phyloP scores from a whole-genome alignment of 92 coral and sea anemone species.

The Montipora capitata region DNA sequence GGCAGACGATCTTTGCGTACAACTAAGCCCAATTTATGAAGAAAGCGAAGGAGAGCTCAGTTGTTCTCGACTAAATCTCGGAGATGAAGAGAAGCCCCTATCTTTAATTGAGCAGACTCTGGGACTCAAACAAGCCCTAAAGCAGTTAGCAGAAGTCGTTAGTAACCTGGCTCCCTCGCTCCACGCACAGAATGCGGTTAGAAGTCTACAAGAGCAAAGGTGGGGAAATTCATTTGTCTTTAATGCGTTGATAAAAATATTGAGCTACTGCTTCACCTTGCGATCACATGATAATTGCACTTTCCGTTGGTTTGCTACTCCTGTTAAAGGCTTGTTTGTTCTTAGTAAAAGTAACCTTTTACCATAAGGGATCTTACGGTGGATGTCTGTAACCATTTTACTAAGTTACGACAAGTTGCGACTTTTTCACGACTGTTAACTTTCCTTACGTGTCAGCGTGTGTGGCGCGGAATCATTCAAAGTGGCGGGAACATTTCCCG shows the following conservation, averaged over 20 bases:
- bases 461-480: background rate
- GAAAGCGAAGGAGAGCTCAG: constrained; percentile 8
- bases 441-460: background rate
- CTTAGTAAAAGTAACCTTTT: background rate
- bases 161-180: constrained; percentile 71
- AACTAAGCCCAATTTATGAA: constrained; percentile 43
- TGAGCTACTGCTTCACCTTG: background rate
- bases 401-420: background rate
- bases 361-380: background rate
- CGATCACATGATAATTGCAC: too few species aligned
- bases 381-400: background rate
- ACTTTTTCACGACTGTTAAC: too few species aligned
- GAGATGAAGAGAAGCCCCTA: constrained; percentile 46
- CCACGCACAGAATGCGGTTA: constrained; percentile 71
- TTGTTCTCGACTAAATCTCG: constrained; percentile 2
- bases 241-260: background rate
- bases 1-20: background rate
- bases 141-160: constrained; percentile 73
- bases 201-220: constrained; percentile 83
- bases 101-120: constrained; percentile 80
- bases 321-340: background rate
- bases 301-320: background rate
- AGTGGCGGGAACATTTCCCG: background rate
- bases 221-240: constrained; percentile 10
- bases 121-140: constrained; percentile 78